phyloP scores from a whole-genome alignment of 2,113 vertebrate genomes.

The Antechinus stuartii region DNA sequence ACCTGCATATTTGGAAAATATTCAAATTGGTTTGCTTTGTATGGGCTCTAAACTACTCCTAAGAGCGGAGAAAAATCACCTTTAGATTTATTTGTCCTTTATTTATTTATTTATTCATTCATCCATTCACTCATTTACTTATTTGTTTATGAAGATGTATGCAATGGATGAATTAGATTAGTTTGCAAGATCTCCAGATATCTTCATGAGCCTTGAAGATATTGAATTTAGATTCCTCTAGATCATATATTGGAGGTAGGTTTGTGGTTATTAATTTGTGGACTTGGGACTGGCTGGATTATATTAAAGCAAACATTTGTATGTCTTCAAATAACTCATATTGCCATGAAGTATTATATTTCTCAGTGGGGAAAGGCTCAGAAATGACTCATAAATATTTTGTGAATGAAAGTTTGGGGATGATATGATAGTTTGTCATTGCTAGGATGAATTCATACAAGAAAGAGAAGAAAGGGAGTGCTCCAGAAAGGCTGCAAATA shows the following conservation, averaged over 20 bases:
- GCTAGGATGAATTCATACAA: constrained; percentile 52
- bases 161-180: constrained; percentile 65
- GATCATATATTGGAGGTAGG: constrained; percentile 51
- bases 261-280: constrained; percentile 66
- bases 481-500: neutral
- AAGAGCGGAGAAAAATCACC: constrained; percentile 64
- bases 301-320: constrained; percentile 72
- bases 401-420: constrained; percentile 67
- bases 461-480: constrained; percentile 26
- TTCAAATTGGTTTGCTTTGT: constrained; percentile 78
- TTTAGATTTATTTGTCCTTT: constrained; percentile 71
- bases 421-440: constrained; percentile 65
- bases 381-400: constrained; percentile 80
- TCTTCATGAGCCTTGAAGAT: constrained; percentile 39
- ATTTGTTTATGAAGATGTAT: constrained; percentile 70
- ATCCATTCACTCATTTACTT: constrained; percentile 56
- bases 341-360: constrained; percentile 65
- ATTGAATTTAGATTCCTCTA: constrained; percentile 56
- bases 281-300: constrained; percentile 62
- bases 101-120: constrained; percentile 66
- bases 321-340: constrained; percentile 69
- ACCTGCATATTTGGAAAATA: constrained; percentile 79
- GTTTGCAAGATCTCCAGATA: constrained; percentile 42
- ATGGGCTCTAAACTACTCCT: constrained; percentile 57
- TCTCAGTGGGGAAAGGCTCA: constrained; percentile 68